Base-by-base conservation (phyloP, 2,113 vertebrate genomes). In the Apodemus sylvaticus region DNA sequence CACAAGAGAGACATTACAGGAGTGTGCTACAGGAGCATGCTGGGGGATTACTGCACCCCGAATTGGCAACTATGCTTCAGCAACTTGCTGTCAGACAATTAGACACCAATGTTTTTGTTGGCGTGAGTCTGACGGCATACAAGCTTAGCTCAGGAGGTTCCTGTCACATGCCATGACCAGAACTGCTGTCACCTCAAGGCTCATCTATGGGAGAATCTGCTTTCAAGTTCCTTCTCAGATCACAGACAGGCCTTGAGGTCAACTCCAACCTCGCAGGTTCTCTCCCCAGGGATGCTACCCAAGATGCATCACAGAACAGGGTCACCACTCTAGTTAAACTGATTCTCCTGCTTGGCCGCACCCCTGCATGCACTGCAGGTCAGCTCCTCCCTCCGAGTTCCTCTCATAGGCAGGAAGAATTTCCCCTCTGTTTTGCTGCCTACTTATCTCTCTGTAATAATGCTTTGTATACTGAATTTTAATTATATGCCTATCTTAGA, bases 341-440 rank as follows among this genome's bases (percentile, higher is more conserved):
- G 19, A 13, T 48, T 39, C 66, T 68, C 34, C 22, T 2, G 39
- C 2, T 3, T 76, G 39, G 14, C 12, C 76, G 74, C 82, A 39
- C 5, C 22, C 0, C 34, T 42, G n/a, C 2, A 26, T 1, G 4
- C n/a, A 48, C 39, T 0, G 24, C 68, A 58, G 16, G 14, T 66
- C 48, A 82, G 19, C 26, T 92, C 10, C 36, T 92, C 36, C 29
- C 76, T 66, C 4, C 64, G 58, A 20, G 12, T 58, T 58, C 66
- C n/a, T 71, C 71, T 89, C 17, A 19, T 55, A 58, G 20, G 34
- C 24, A 42, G 62, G 34, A 85, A 4, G 53, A 68, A 20, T 89
- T 83, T 82, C 8, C 16, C 14, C 36, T 82, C 45, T 39, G 73
- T 5, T 48, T 95, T 89, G 34, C 34, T 89, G 55, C 26, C 89